Evolutionary conservation across 1,140 invertebrate species (phyloP), one percentile per base, ranked within the genome.

Genomic region (Aphidius ervi): DNA sequence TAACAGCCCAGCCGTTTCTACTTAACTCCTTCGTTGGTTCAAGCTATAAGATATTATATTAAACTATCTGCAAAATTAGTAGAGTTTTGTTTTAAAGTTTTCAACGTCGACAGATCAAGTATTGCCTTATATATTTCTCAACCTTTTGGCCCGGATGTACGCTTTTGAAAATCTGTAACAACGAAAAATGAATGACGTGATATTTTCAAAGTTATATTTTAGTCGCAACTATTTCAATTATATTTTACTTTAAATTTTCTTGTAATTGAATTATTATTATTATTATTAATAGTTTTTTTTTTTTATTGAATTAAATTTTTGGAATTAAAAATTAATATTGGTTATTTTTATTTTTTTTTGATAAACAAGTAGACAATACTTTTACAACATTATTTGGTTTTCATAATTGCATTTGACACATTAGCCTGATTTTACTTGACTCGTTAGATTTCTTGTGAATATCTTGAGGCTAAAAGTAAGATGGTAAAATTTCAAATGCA

Each of bases 21-120:
- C 76, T 79, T 70, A 75, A 78, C 74, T 78, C 75, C 72, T 75
- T 75, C 75, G 68, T 68, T 67, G 63, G 69, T 67, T 70, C 60
- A 59, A 65, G 58, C 59, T 50, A 20, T 47, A 43, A 59, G 48
- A 70, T 72, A 68, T 70, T 65, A 75, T 78, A 77, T 76, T 72
- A 78, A 78, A 77, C 73, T 76, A 77, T 75, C 72, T 69, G 72
- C 56, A 74, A 77, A 78, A 77, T 78, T 74, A 78, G 75, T 75
- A 74, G 70, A 78, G 68, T 72, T 72, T 74, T 76, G 76, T 73
- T 78, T 74, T 72, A 79, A 78, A 79, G 74, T 79, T 78, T 64
- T 61, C 59, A 63, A 61, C 63, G 63, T 61, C 64, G 61, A 48
- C 66, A 58, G 62, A 61, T 63, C 56, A 68, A 67, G 64, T 71